Base-by-base conservation (phyloP, 2,797 vertebrate genomes). In the Pseudomugil tenellus region DNA sequence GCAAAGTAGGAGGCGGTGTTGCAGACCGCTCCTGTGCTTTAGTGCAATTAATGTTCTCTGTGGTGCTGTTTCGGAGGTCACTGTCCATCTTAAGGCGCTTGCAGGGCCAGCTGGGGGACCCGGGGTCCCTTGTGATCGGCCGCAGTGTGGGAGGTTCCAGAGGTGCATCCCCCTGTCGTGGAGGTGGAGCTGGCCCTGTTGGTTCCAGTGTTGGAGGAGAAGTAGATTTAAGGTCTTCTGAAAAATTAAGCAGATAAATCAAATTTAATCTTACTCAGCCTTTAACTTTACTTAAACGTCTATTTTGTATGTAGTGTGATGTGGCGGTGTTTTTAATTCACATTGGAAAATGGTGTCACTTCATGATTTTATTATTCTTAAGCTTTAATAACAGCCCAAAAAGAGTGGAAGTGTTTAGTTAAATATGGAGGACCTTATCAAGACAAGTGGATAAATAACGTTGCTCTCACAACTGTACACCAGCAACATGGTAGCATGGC, bases 171-270 rank as follows among this genome's bases (percentile, higher is more conserved):
- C 93, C 93, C 32, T 92, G 95, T 1, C 96, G 95, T 31, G 96
- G 92, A 61, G 95, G 94, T 37, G 96, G 96, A 26, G 95, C 94
- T 0, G 96, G 95, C 74, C 96, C 95, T 0, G 97, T 98, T 37
- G 96, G 98, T 86, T 99, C 97, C 86, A 99, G 92, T 71, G 94
- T 98, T 1, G 97, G 98, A 62, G 98, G 97, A 0, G 96, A 95
- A 0, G 93, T 93, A 76, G 94, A 93, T 90, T 96, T 99, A 78
- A 94, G 89, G 86, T 96, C 96, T 81, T 98, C 98, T 98, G 90
- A 58, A 94, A 93, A 79, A 64, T 67, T 46, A 63, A 91, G 71
- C 16, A 43, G 23, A 63, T 31, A 41, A 69, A 58, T 54, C 3
- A 25, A 65, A 70, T 59, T 79, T 3, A 62, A 39, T 70, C 60